These are phyloP conservation scores for Phaonia tiefii DNA, from an alignment of 2,888 invertebrate species.

Conservation along the genomic window DNA sequence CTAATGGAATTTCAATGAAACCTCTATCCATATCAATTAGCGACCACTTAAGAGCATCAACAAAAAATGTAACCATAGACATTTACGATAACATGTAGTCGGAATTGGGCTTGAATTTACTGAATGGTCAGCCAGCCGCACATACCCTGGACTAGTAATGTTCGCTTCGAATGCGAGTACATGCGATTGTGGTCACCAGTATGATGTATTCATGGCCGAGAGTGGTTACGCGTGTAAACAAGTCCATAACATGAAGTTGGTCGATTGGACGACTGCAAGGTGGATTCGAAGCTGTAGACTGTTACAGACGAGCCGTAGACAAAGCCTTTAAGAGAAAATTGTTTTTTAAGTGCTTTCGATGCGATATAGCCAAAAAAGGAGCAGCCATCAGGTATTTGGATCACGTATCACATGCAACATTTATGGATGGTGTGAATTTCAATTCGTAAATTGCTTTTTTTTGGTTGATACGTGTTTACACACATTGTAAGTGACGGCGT, in stretches of 20 bases:
- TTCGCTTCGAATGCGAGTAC: no score
- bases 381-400: neutral
- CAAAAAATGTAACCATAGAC: neutral
- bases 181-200: neutral
- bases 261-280: no score
- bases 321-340: constrained; percentile 24
- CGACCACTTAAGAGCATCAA: neutral
- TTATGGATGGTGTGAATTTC: neutral
- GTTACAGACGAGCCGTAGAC: neutral
- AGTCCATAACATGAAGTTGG: neutral
- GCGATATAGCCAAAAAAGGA: neutral
- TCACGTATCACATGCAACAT: constrained; percentile 8
- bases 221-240: constrained; percentile 11
- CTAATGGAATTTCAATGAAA: no score
- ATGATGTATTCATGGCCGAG: no score
- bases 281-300: no score
- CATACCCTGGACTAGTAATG: no score
- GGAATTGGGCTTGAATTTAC: neutral
- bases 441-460: constrained; percentile 10
- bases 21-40: neutral
- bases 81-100: no score
- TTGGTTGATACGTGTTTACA: no score
- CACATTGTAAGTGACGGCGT: no score
- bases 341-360: constrained; percentile 9
- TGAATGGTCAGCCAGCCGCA: no score